Evolutionary conservation across 2,888 invertebrate species (phyloP).

Genomic region (Drosophila bunnanda): DNA sequence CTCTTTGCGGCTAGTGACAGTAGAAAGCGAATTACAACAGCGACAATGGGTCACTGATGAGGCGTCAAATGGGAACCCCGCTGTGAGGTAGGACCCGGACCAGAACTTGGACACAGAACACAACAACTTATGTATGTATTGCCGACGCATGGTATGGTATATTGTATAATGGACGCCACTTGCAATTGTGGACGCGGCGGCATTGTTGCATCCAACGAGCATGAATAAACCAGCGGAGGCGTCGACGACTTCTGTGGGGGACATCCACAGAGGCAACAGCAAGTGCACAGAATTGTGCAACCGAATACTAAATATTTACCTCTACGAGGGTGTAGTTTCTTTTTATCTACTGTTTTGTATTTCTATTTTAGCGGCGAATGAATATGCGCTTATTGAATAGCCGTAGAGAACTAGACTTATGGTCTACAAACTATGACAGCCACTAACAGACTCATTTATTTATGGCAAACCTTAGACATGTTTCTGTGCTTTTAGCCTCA

Average conservation of each 20-base stretch:
- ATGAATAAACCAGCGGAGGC: constrained; percentile 27
- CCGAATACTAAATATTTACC: constrained; percentile 27
- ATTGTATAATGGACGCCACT: constrained; percentile 26
- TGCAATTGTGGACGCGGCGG: constrained; percentile 30
- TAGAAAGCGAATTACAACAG: constrained; percentile 13
- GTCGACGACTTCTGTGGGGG: constrained; percentile 37
- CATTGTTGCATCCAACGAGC: constrained; percentile 36
- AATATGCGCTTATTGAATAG: constrained; percentile 59
- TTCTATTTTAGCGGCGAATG: constrained; percentile 13
- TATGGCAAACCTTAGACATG: constrained; percentile 73
- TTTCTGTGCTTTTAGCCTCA: constrained; percentile 52
- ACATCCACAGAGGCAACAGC: constrained; percentile 12
- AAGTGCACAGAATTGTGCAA: constrained; percentile 40
- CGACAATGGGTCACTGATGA: constrained; percentile 21
- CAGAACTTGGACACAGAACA: constrained; percentile 16
- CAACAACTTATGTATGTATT: background rate
- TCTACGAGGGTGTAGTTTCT: constrained; percentile 14
- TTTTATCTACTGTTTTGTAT: constrained; percentile 15
- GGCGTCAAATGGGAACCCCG: constrained; percentile 15
- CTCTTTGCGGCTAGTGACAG: background rate
- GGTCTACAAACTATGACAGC: constrained; percentile 42
- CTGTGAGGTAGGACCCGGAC: constrained; percentile 33
- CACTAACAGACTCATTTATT: constrained; percentile 38
- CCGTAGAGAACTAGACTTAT: constrained; percentile 37
- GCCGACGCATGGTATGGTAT: constrained; percentile 2